Conservation (phyloP, 2,113 vertebrate species). For the Zootoca vivipara region DNA sequence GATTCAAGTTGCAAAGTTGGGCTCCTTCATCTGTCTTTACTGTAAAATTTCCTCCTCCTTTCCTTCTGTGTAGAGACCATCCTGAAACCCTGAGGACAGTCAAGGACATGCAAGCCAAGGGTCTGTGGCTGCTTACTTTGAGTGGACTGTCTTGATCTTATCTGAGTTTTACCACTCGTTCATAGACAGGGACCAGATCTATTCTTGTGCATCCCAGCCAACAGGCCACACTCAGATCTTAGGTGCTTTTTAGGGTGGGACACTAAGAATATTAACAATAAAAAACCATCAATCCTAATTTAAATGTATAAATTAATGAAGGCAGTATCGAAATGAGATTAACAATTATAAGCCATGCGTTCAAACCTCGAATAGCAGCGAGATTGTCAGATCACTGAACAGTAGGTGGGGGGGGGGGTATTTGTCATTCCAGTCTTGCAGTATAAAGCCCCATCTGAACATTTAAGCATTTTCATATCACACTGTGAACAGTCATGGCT, state of each 20-base stretch:
- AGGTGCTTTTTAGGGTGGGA: neutral
- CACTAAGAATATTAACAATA: too few relatives aligned
- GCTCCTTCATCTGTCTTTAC: conserved; percentile 40
- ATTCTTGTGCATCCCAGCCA: conserved; percentile 49
- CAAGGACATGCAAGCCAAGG: conserved; percentile 78
- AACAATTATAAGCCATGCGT: too few relatives aligned
- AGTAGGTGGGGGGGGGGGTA: too few relatives aligned
- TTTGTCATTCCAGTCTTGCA: too few relatives aligned
- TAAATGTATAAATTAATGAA: too few relatives aligned
- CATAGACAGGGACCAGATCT: conserved; percentile 69
- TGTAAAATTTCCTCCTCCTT: conserved; percentile 45
- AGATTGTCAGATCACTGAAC: too few relatives aligned
- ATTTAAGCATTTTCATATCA: too few relatives aligned
- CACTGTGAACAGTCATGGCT: too few relatives aligned
- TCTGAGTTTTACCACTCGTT: conserved; percentile 75
- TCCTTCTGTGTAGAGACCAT: conserved; percentile 55
- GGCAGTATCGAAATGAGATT: too few relatives aligned
- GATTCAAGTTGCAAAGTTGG: neutral
- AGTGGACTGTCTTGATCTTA: conserved; percentile 78
- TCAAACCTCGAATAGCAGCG: too few relatives aligned
- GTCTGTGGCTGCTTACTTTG: conserved; percentile 76
- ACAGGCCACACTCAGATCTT: conserved; percentile 24
- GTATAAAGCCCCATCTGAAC: too few relatives aligned
- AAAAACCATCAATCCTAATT: too few relatives aligned
- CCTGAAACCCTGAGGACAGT: conserved; percentile 77